Base-by-base conservation (phyloP, 1,140 invertebrate genomes). In the Homalodisca vitripennis region DNA sequence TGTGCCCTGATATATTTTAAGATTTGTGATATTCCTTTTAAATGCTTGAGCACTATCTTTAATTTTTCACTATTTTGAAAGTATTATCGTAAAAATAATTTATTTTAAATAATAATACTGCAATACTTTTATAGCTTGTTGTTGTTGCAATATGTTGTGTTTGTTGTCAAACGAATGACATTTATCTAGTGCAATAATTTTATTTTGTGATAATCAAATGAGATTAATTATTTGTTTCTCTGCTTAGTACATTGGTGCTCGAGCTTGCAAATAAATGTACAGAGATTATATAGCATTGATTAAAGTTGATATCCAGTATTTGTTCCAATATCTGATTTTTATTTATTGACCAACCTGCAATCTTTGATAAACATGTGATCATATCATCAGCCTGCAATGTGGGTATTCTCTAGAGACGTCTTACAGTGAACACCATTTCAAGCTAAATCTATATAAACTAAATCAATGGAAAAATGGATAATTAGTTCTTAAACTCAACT, bases 1-100 rank as follows among this genome's bases (percentile, higher is more conserved):
- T 79, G 75, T 99, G 97, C 86, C 96, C 96, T 24, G 88, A 97
- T 78, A 98, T 99, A 80, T 99, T 91, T 72, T 77, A 73, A 72
- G 30, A 32, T 14, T 60, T 30, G 55, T 60, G 55, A 60, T 60
- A 27, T 29, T 3, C 29, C 29, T 10, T 60, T 60, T 60, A 14
- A 27, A 60, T 1, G 14, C 24, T 3, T 60, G 14, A 12, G 20
- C 3, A 60, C 55, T 27, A 30, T 24, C 55, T 17, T 22, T 60
- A 29, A 60, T 53, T 41, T 10, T 41, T 41, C 34, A 41, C 17
- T 10, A 41, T 41, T 10, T 41, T 41, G 34, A 41, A 41, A 41
- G 17, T 41, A 41, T 41, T 41, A 41, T 41, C 17, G 6, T 17
- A 41, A 10, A 10, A 10, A 41, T 41, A 10, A 10, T 10, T 41